phyloP scores from a whole-genome alignment of 1,140 invertebrate species.

The Cataglyphis hispanica region DNA sequence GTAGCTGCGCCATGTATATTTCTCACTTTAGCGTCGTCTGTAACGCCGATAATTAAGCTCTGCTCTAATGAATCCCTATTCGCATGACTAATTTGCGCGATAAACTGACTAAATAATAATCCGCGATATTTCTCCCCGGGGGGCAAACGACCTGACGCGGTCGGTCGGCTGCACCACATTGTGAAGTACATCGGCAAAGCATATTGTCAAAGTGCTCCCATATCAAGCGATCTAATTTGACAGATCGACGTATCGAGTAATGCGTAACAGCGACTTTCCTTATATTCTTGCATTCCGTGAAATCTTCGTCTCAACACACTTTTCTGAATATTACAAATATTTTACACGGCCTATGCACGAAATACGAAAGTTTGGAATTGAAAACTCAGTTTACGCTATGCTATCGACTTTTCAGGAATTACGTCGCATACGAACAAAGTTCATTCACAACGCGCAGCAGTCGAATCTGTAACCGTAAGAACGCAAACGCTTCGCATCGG shows the following conservation, averaged over 20 bases:
- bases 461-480: constrained; percentile 14
- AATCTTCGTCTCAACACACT: background rate
- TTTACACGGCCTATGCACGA: background rate
- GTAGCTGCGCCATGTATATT: constrained; percentile 59
- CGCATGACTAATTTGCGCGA: constrained; percentile 79
- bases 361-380: background rate
- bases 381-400: background rate
- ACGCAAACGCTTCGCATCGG: constrained; percentile 6
- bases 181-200: constrained; percentile 63
- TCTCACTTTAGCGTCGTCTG: constrained; percentile 65
- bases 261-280: constrained; percentile 5
- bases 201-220: constrained; percentile 61
- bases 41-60: constrained; percentile 77
- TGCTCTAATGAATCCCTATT: constrained; percentile 79
- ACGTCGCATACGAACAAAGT: background rate
- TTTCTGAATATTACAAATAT: background rate
- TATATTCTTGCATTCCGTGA: background rate
- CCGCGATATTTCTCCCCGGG: constrained; percentile 76
- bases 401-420: background rate
- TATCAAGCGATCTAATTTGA: constrained; percentile 64
- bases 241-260: constrained; percentile 57
- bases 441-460: background rate
- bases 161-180: constrained; percentile 67
- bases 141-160: constrained; percentile 66
- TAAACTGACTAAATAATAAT: constrained; percentile 80